Base-by-base conservation (phyloP, 1,140 invertebrate genomes). In the Macrotrachela quadricornifera region DNA sequence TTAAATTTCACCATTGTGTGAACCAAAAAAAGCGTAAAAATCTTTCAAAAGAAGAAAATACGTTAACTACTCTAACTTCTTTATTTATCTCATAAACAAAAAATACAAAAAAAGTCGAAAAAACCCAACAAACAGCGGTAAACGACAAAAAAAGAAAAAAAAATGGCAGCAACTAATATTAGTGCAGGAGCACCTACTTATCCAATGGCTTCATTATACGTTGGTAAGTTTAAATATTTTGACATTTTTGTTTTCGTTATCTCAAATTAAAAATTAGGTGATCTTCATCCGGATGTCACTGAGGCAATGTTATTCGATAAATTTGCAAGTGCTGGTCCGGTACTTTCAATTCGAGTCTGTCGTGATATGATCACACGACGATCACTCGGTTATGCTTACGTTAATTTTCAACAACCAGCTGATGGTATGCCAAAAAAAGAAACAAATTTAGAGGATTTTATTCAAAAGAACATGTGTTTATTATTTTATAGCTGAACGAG, bases 291-390 rank as follows among this genome's bases (percentile, higher is more conserved):
- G 43, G 91, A 96, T 72, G 90, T 97, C 58, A 96, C 87, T 58
- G 94, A 99, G 72, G 87, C 92, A 61, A 85, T 90, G 81, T 81
- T 99, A 63, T 99, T 97, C 73, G 90, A 97, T 66, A 96, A 96
- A 74, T 99, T 99, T 74, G 94, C 87, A 53, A 80, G 83, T 60
- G 87, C 88, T 67, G 94, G 94, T 54, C 88, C 90, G 51, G 91
- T 99, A 47, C 74, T 97, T 45, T 97, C 91, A 48, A 97, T 99
- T 70, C 80, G 94, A 60, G 92, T 99, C 16, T 99, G 92, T 69
- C 78, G 92, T 61, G 92, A 99, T 73, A 82, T 94, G 76, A 83
- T 95, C 60, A 96, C 90, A 54, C 79, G 91, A 64, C 77, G 88
- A 61, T 97, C 92, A 39, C 75, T 99, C 57, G 94, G 94, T 56